Percentiles rank a stretch among this genome's conserved stretches.
Evolutionary conservation across 35 echinoderm and acorn worm species (phyloP).

Genomic region (Eucidaris tribuloides): DNA sequence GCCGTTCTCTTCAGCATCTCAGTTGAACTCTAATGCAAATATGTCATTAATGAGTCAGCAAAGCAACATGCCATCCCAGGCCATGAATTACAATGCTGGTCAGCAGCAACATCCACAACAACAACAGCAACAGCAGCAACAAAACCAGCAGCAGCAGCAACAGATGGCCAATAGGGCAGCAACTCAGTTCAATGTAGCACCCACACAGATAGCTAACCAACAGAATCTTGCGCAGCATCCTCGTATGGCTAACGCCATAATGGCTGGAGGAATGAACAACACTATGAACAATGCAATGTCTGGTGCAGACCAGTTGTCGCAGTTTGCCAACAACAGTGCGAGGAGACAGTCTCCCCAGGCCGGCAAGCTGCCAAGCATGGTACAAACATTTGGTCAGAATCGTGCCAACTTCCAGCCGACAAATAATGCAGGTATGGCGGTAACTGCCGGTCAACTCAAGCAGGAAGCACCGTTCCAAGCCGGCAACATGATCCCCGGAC

Average conservation of each 20-base stretch:
- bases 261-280: slow-evolving; percentile 11
- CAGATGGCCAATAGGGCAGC: not conserved
- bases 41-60: slow-evolving; percentile 10
- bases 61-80: not conserved
- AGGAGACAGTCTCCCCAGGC: not conserved
- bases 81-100: not conserved
- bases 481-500: slow-evolving; percentile 22
- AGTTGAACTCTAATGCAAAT: not conserved
- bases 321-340: slow-evolving; percentile 21
- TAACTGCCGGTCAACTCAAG: not conserved
- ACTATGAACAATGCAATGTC: slow-evolving; percentile 20
- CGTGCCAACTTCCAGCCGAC: not conserved
- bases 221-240: not conserved
- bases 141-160: not conserved
- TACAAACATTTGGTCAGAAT: slow-evolving; percentile 38
- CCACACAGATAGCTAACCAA: no score
- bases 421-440: not conserved
- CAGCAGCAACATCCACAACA: slow-evolving; percentile 3
- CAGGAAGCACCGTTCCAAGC: no score
- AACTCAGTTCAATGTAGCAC: not conserved
- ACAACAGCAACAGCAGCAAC: slow-evolving; percentile 35
- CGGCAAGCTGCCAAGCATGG: slow-evolving; percentile 47
- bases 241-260: slow-evolving; percentile 1
- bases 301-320: slow-evolving; percentile 12
- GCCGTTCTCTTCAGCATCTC: not conserved